phyloP scores from a whole-genome alignment of 2,797 vertebrate species.

The Micrastur ruficollis region DNA sequence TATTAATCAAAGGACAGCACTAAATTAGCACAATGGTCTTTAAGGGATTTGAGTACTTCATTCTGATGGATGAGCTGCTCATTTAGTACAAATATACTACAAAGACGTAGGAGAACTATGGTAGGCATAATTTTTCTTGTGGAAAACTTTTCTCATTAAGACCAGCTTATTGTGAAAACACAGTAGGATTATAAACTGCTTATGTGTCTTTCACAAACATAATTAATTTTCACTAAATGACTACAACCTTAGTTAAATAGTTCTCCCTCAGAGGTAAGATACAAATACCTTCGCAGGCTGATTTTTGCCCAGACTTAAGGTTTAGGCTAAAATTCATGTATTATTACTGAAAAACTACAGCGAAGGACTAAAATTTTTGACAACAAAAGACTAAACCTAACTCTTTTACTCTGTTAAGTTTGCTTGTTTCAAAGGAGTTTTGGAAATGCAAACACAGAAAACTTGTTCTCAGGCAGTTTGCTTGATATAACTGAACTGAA shows the following conservation, averaged over 20 bases:
- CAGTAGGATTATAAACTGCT: neutral
- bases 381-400: neutral
- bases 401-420: neutral
- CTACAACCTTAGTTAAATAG: neutral
- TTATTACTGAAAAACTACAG: neutral
- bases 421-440: neutral
- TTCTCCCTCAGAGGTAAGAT: neutral
- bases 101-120: neutral
- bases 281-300: neutral
- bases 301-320: neutral
- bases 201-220: neutral
- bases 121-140: conserved; percentile 1
- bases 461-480: neutral
- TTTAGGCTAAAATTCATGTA: neutral
- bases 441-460: neutral
- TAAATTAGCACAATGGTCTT: conserved; percentile 27
- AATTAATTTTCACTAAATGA: neutral
- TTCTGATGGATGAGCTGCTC: conserved; percentile 24
- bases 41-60: conserved; percentile 15
- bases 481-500: neutral
- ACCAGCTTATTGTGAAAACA: neutral
- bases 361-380: neutral
- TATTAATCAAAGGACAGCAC: conserved; percentile 38
- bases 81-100: conserved; percentile 5
- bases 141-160: conserved; percentile 6